Base-by-base conservation (phyloP, 2,888 invertebrate genomes). In the Anoplius nigerrimus region DNA sequence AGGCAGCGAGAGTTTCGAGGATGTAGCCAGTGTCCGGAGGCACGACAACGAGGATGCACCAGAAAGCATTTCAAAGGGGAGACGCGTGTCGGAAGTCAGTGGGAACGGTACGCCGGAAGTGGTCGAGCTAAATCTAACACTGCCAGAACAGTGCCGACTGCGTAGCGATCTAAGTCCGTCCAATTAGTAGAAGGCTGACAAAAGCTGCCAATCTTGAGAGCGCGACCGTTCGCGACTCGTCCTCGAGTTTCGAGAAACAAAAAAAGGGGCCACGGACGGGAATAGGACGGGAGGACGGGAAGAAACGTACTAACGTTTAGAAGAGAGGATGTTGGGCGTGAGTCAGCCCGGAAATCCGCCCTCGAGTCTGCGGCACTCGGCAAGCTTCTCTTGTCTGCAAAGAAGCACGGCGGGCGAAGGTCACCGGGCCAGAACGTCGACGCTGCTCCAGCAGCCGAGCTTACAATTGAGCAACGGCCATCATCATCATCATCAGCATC, bases 351-450 rank as follows among this genome's bases (percentile, higher is more conserved):
- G 82, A 74, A 88, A 86, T 77, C 86, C 88, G 72, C 87, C 88
- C 69, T 86, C 88, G 77, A 88, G 88, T 76, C 82, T 90, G 74
- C 82, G 90, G 73, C 90, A 90, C 83, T 90, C 90, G 72, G 90
- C 89, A 63, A 90, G 89, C 77, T 90, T 90, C 83, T 89, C 89
- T 61, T 90, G 90, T 79, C 84, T 90, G 60, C 89, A 89, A 67
- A 86, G 89, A 48, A 84, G 87, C 74, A 83, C 86, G 24, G 81
- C 76, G 51, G 80, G 78, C 65, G 87, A 86, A 34, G 85, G 84
- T 21, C 89, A 89, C 67, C 84, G 89, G 4, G 83, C 87, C 22
- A 82, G 89, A 80, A 89, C 90, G 34, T 89, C 89, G 53, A 90
- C 90, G n/a, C 80, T 90, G 60, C 86, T 89, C 46, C 88, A 88